These are phyloP conservation scores for Synchiropus splendidus DNA, from an alignment of 2,113 vertebrate genomes.

Conservation along the genomic window DNA sequence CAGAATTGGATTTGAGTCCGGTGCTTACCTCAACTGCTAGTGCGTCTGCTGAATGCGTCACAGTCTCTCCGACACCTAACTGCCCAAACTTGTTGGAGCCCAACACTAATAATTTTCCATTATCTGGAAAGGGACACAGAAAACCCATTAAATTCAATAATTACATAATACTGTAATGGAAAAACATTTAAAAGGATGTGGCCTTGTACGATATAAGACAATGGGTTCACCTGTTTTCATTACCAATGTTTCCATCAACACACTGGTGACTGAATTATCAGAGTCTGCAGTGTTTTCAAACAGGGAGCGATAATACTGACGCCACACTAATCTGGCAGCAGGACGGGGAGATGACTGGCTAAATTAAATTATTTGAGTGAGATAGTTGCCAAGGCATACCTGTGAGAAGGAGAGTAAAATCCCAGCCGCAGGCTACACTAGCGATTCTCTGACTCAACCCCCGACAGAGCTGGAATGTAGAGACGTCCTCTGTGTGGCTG, in stretches of 20 bases:
- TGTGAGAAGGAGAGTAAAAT: slow-evolving; percentile 82
- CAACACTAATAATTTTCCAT: slow-evolving; percentile 74
- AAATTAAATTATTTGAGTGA: no score
- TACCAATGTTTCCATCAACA: no score
- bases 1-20: background rate
- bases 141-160: background rate
- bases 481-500: slow-evolving; percentile 68
- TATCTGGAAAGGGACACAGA: slow-evolving; percentile 58
- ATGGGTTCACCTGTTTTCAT: no score
- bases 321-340: no score
- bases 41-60: slow-evolving; percentile 55
- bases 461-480: slow-evolving; percentile 66
- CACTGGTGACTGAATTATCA: no score
- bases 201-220: no score
- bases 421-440: slow-evolving; percentile 86
- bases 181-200: no score
- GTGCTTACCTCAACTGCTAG: slow-evolving; percentile 70
- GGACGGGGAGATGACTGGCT: no score
- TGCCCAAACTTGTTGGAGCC: slow-evolving; percentile 89
- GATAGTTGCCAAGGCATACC: no score
- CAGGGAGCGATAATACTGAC: no score
- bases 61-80: slow-evolving; percentile 67
- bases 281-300: no score
- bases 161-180: no score
- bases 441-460: slow-evolving; percentile 56